Conservation (phyloP, 2,888 invertebrate genomes). For the Philaethria dido region DNA sequence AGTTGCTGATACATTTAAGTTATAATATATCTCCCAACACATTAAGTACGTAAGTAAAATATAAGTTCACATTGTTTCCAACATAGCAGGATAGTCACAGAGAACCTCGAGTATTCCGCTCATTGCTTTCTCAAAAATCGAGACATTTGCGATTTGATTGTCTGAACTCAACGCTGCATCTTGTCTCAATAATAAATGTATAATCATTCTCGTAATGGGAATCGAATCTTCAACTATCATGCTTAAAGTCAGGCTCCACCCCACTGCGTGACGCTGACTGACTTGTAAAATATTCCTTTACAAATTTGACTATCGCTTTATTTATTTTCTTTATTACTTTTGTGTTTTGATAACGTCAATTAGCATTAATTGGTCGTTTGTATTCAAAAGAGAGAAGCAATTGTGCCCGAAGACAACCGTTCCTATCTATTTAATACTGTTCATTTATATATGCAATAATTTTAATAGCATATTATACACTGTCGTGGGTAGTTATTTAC, state of each 20-base stretch:
- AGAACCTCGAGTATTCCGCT: too few relatives aligned
- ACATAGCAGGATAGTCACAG: too few relatives aligned
- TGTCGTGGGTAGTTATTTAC: too few relatives aligned
- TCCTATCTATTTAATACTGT: not conserved
- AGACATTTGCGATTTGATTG: too few relatives aligned
- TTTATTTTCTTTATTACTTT: constrained; percentile 27
- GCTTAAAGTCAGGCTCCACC: too few relatives aligned
- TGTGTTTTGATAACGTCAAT: constrained; percentile 32
- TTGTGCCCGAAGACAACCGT: constrained; percentile 32
- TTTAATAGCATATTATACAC: too few relatives aligned
- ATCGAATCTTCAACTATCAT: not conserved
- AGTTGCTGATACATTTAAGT: not conserved
- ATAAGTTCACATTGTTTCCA: too few relatives aligned
- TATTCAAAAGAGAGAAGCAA: constrained; percentile 38
- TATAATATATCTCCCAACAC: not conserved
- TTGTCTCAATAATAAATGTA: too few relatives aligned
- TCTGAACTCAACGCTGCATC: too few relatives aligned
- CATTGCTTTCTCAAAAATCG: too few relatives aligned
- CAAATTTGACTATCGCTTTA: constrained; percentile 30
- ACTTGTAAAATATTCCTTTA: not conserved
- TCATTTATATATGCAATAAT: constrained; percentile 5
- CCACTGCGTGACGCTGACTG: too few relatives aligned
- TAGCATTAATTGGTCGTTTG: constrained; percentile 43
- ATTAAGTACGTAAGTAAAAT: not conserved
- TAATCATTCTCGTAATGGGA: too few relatives aligned